Conservation (phyloP, 2,113 vertebrate genomes). For the Etheostoma spectabile region DNA sequence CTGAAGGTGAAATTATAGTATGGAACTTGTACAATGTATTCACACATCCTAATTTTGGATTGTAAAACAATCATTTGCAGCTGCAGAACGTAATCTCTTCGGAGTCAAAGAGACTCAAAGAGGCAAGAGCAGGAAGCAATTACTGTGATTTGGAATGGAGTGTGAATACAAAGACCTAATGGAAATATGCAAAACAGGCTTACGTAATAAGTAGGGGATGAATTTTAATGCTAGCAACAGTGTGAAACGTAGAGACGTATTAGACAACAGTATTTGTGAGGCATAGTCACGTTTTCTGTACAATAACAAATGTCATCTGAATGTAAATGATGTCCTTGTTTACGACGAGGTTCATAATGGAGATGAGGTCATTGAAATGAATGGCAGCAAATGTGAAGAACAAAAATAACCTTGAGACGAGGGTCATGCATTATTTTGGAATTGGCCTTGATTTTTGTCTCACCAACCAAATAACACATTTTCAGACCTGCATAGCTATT, state of each 20-base stretch:
- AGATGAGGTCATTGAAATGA: conserved; percentile 56
- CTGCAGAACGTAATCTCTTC: conserved; percentile 58
- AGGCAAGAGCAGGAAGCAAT: conserved; percentile 67
- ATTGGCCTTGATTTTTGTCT: conserved; percentile 74
- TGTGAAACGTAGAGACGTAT: conserved; percentile 25
- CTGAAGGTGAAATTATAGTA: conserved; percentile 50
- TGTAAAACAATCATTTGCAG: conserved; percentile 61
- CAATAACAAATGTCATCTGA: conserved; percentile 36
- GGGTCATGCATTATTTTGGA: conserved; percentile 64
- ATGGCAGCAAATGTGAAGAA: conserved; percentile 52
- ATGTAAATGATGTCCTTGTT: conserved; percentile 54
- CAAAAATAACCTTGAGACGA: conserved; percentile 65
- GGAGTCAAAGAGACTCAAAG: conserved; percentile 57
- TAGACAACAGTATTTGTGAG: conserved; percentile 11
- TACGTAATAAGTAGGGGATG: conserved; percentile 58
- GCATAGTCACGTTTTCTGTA: conserved; percentile 34
- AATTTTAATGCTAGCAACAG: conserved; percentile 42
- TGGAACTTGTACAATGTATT: conserved; percentile 43
- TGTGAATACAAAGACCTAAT: conserved; percentile 43
- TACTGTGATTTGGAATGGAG: conserved; percentile 60
- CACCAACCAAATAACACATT: conserved; percentile 68
- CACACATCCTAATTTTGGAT: conserved; percentile 54
- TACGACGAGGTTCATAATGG: conserved; percentile 48
- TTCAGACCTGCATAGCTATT: conserved; percentile 69
- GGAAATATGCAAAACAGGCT: conserved; percentile 65